Conservation (phyloP, 2,888 invertebrate species). For the Lasioglossum figueresi region DNA sequence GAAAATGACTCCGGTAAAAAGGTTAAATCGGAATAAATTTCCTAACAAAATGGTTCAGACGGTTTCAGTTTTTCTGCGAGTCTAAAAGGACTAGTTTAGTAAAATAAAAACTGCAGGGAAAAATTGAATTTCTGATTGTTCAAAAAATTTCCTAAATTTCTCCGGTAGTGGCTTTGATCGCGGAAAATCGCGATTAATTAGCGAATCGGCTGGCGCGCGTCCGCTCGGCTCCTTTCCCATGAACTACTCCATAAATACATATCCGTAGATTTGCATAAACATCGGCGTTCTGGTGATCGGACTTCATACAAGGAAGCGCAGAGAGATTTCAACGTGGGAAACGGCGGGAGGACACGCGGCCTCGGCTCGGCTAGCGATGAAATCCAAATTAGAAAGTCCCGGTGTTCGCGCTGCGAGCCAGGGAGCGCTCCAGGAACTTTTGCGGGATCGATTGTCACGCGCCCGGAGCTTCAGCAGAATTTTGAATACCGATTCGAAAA, state of each 20-base stretch:
- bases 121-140: neutral
- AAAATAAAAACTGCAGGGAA: neutral
- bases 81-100: neutral
- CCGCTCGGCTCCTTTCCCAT: neutral
- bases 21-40: neutral
- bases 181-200: conserved; percentile 1
- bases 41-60: neutral
- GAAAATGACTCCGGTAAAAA: too few relatives aligned
- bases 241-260: conserved; percentile 13
- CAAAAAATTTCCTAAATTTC: neutral
- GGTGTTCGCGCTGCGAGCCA: neutral
- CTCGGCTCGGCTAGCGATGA: neutral
- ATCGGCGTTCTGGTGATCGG: conserved; percentile 12
- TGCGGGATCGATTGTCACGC: conserved; percentile 2
- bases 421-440: conserved; percentile 11
- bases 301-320: neutral
- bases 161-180: neutral
- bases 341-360: neutral
- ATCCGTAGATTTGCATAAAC: conserved; percentile 17
- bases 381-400: conserved; percentile 50
- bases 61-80: neutral
- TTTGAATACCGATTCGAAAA: neutral
- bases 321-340: conserved; percentile 9
- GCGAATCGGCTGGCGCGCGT: neutral
- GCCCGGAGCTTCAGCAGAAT: neutral